Percentiles rank a stretch among this genome's conserved stretches.
Conservation (phyloP, 2,888 invertebrate species). For the Amphipoea lucens region DNA sequence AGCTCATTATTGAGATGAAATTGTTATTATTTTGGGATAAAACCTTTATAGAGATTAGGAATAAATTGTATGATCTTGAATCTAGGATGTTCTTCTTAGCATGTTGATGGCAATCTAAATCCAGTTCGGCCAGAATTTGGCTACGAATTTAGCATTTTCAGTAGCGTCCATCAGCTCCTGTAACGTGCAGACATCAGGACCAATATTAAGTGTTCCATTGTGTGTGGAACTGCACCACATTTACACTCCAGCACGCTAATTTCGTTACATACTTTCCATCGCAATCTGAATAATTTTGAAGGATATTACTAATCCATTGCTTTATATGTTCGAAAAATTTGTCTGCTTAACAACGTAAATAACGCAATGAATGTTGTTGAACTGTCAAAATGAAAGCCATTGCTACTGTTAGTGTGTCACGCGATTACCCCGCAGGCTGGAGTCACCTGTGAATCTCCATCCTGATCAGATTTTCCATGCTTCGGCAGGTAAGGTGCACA, state of each 20-base stretch:
- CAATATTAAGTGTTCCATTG: background rate
- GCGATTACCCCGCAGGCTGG: too few species aligned
- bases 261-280: background rate
- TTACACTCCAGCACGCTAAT: too few species aligned
- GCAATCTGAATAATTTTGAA: background rate
- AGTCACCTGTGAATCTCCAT: too few species aligned
- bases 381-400: too few species aligned
- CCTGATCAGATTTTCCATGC: too few species aligned
- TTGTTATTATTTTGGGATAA: conserved; percentile 1
- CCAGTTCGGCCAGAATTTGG: background rate
- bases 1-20: background rate
- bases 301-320: background rate
- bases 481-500: too few species aligned
- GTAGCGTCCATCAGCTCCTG: background rate
- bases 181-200: background rate
- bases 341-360: too few species aligned
- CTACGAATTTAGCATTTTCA: background rate
- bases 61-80: background rate
- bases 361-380: too few species aligned
- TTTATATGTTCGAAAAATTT: too few species aligned
- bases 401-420: too few species aligned
- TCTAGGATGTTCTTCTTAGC: background rate
- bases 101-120: background rate
- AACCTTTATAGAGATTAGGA: background rate
- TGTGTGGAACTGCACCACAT: background rate